Evolutionary conservation across 2,113 vertebrate genomes (phyloP).

Genomic region (Platysteira castanea): DNA sequence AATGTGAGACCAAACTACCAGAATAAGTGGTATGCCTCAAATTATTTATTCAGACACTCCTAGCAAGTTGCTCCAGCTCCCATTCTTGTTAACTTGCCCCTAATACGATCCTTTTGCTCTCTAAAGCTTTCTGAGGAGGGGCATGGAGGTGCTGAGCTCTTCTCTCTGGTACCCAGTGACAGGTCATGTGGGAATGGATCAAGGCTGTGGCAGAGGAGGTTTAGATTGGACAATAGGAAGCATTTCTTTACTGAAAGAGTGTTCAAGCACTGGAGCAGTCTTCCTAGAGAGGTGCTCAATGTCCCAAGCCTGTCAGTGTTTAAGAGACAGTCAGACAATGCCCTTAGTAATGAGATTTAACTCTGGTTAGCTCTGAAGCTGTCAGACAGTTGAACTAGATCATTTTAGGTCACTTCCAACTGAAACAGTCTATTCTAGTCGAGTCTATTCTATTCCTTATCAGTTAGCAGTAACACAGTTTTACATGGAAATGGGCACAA

Average conservation of each 20-base stretch:
- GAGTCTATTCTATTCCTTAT: not conserved
- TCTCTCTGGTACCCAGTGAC: not conserved
- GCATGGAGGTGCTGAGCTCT: not conserved
- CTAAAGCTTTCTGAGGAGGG: not conserved
- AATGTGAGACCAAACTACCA: not conserved
- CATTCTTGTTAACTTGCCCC: not conserved
- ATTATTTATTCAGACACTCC: not conserved
- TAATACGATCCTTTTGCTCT: not conserved
- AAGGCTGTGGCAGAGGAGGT: not conserved
- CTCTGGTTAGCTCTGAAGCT: not conserved
- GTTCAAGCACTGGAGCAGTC: not conserved
- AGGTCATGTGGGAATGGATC: not conserved
- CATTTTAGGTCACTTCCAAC: not conserved
- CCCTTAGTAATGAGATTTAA: not conserved
- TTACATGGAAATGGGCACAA: not conserved
- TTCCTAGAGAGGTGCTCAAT: not conserved
- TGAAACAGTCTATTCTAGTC: not conserved
- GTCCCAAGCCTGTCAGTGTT: not conserved
- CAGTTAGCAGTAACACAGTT: not conserved
- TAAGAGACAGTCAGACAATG: not conserved
- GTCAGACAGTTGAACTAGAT: not conserved
- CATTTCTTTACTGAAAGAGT: not conserved
- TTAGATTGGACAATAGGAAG: not conserved
- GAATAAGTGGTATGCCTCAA: not conserved
- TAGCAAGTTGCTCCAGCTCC: not conserved